A percentile compares a stretch with the other conserved stretches of the same genome.
phyloP scores from a whole-genome alignment of 1,140 invertebrate species.

The Tachypleus tridentatus region DNA sequence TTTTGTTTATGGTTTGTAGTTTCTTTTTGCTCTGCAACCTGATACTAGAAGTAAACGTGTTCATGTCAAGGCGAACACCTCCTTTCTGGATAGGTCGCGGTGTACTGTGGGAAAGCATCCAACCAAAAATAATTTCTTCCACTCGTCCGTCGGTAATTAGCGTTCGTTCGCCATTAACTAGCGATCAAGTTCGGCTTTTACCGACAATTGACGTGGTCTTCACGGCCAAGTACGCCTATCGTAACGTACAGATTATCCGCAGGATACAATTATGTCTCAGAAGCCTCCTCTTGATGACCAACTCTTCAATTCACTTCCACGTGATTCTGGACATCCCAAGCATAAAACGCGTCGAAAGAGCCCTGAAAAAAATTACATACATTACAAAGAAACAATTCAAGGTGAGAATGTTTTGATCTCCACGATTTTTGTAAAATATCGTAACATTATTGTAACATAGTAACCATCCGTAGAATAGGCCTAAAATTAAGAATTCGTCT shows the following conservation, averaged over 20 bases:
- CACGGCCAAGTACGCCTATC: slow-evolving; percentile 18
- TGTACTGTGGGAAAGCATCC: too few relatives aligned
- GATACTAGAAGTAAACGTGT: too few relatives aligned
- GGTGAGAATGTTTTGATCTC: slow-evolving; percentile 7
- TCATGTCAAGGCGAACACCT: too few relatives aligned
- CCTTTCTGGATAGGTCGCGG: too few relatives aligned
- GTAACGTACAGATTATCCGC: slow-evolving; percentile 19
- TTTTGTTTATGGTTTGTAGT: too few relatives aligned
- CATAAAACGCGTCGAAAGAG: slow-evolving; percentile 9
- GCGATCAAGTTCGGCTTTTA: neutral
- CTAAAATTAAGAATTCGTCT: neutral
- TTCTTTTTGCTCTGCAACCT: too few relatives aligned
- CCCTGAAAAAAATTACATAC: slow-evolving; percentile 10
- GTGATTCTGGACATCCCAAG: slow-evolving; percentile 14
- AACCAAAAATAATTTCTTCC: too few relatives aligned
- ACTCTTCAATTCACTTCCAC: slow-evolving; percentile 14
- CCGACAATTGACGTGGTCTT: slow-evolving; percentile 15
- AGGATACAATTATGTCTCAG: slow-evolving; percentile 7
- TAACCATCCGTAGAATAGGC: neutral
- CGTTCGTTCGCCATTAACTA: too few relatives aligned
- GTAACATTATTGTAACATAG: neutral
- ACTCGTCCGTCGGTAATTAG: too few relatives aligned
- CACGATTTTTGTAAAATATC: neutral
- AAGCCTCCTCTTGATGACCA: slow-evolving; percentile 13
- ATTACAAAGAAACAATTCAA: slow-evolving; percentile 8